Evolutionary conservation across 2,113 vertebrate species (phyloP), one percentile per base, ranked within the genome.

Genomic region (Callorhinus ursinus): DNA sequence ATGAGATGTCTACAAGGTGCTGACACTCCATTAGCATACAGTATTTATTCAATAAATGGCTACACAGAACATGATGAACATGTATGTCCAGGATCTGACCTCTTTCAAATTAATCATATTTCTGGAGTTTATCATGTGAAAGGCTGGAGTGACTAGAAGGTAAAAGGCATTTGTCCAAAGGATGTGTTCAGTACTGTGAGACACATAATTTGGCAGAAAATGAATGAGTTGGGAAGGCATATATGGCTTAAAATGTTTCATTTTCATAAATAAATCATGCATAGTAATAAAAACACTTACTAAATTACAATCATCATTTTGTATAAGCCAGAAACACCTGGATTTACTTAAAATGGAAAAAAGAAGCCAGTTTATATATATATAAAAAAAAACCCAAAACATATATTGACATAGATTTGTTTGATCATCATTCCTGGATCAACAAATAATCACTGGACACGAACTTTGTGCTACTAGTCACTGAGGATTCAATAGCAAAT

Each of bases 161-260:
- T 36, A 36, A 91, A 93, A 87, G 84, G 59, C 18, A 14, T 24
- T 33, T 76, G 80, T 94, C 80, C n/a, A 36, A 83, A 83, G 69
- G 86, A 74, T 83, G 46, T 55, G 72, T 31, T 86, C 93, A 79
- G 74, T 89, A 88, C 83, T 14, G 13, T 28, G 79, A 96, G 86
- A 55, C 46, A 31, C 49, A 71, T 19, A 91, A 82, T 97, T 96
- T 96, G 53, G 82, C 79, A 86, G 94, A 22, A 88, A 91, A 92
- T 31, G 49, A 77, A 69, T 88, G 49, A 71, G 79, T 96, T 61
- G 55, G 72, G 67, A 61, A 95, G 86, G 65, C 59, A 13, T 42
- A 49, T 13, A 55, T 33, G 77, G 24, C 79, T 96, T 86, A 55
- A 63, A 84, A 93, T 51, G 74, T 83, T 91, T 96, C 31, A 57